Conservation (phyloP, 1,140 invertebrate genomes). For the Alviniconcha marisindica region DNA sequence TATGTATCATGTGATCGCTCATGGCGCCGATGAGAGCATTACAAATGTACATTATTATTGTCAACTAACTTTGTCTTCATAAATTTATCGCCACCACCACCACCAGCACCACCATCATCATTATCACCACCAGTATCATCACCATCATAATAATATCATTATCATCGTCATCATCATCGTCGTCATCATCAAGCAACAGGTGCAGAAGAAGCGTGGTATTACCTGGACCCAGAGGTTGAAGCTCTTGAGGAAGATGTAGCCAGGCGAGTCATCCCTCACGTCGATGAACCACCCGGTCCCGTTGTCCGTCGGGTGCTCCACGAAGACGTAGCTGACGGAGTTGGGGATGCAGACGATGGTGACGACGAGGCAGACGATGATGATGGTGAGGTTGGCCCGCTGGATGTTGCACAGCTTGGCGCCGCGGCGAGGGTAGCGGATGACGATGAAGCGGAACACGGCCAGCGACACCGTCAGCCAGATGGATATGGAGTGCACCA, state of each 20-base stretch:
- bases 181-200: background rate
- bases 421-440: slow-evolving; percentile 75
- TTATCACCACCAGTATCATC: background rate
- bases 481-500: slow-evolving; percentile 94
- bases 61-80: too few relatives aligned
- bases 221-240: slow-evolving; percentile 88
- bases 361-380: slow-evolving; percentile 84
- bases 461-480: slow-evolving; percentile 95
- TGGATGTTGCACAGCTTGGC: slow-evolving; percentile 86
- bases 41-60: too few relatives aligned
- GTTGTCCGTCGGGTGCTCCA: slow-evolving; percentile 75
- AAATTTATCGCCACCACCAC: too few relatives aligned
- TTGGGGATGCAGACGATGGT: slow-evolving; percentile 88
- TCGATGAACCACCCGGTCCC: slow-evolving; percentile 73
- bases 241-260: slow-evolving; percentile 80
- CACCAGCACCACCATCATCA: background rate
- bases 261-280: slow-evolving; percentile 79
- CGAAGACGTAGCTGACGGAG: slow-evolving; percentile 80
- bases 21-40: too few relatives aligned
- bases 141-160: background rate
- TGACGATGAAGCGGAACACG: slow-evolving; percentile 84
- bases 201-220: too few relatives aligned
- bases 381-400: slow-evolving; percentile 85
- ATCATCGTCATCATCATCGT: background rate
- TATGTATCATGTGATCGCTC: too few relatives aligned